Evolutionary conservation across 2,888 invertebrate species (phyloP).

Genomic region (Drosophila robusta): DNA sequence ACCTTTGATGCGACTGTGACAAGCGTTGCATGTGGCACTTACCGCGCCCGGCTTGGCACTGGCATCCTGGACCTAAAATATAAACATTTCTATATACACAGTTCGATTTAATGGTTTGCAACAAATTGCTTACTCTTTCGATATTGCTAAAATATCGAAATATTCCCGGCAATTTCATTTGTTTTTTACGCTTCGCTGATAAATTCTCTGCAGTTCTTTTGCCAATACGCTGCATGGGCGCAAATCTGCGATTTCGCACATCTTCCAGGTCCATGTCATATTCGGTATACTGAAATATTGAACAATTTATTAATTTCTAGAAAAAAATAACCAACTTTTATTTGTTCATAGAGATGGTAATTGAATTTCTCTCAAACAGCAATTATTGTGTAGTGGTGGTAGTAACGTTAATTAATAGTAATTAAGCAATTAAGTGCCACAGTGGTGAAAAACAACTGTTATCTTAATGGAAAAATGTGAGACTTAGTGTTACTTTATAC

Average conservation of each 20-base stretch:
- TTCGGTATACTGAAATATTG: constrained; percentile 15
- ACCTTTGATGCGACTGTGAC: constrained; percentile 41
- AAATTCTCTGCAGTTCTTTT: not conserved
- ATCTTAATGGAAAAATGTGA: not conserved
- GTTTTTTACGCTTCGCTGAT: constrained; percentile 13
- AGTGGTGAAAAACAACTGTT: not conserved
- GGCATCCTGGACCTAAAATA: constrained; percentile 18
- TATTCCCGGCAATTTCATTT: constrained; percentile 37
- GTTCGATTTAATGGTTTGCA: not conserved
- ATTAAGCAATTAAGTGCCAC: constrained; percentile 5
- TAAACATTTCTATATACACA: not conserved
- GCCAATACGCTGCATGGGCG: not conserved
- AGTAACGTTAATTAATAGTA: constrained; percentile 7
- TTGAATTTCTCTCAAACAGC: not conserved
- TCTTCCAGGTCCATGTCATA: constrained; percentile 7
- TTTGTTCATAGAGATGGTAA: not conserved
- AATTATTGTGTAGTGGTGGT: not conserved
- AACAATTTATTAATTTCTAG: not conserved
- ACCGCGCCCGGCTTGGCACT: constrained; percentile 34
- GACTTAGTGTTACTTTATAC: not conserved
- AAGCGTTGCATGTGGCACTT: constrained; percentile 47
- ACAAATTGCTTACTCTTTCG: constrained; percentile 27
- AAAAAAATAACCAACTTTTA: not conserved
- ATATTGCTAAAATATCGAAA: constrained; percentile 44
- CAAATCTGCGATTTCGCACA: not conserved